Evolutionary conservation across 2,888 invertebrate genomes (phyloP).

Genomic region (Orthosia gracilis): DNA sequence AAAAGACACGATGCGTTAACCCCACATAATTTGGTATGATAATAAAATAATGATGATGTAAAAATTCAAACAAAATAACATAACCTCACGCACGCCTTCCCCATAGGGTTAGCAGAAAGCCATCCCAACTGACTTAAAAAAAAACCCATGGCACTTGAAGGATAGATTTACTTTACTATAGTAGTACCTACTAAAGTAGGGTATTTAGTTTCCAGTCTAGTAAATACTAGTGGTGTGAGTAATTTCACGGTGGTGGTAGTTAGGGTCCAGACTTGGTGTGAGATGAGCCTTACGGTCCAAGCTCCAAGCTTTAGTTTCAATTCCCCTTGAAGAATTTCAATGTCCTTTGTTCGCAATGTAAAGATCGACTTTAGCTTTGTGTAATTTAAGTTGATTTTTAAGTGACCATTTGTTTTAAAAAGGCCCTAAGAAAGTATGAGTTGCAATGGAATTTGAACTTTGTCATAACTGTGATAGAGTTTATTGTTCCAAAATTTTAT

Average conservation of each 20-base stretch:
- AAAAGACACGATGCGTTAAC: too few species aligned
- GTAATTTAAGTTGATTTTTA: too few species aligned
- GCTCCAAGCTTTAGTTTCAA: constrained; percentile 3
- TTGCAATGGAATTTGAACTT: too few species aligned
- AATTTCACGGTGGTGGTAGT: background rate
- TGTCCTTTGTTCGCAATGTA: background rate
- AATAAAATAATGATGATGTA: too few species aligned
- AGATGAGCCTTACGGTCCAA: background rate
- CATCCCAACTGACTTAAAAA: background rate
- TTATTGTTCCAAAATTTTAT: too few species aligned
- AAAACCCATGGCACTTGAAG: background rate
- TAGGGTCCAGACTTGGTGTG: too few species aligned
- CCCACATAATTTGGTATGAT: too few species aligned
- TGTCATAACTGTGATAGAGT: too few species aligned
- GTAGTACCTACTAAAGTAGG: background rate
- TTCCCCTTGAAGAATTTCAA: constrained; percentile 5
- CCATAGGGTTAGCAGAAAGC: background rate
- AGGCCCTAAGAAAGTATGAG: too few species aligned
- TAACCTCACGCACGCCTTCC: background rate
- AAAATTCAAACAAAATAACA: background rate
- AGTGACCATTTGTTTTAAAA: too few species aligned
- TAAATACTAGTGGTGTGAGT: background rate
- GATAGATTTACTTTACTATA: background rate
- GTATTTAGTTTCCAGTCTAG: background rate
- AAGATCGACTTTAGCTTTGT: background rate